A percentile compares a stretch with the other conserved stretches of the same genome.
phyloP scores from a whole-genome alignment of 2,113 vertebrate species.

The Oncorhynchus clarkii region DNA sequence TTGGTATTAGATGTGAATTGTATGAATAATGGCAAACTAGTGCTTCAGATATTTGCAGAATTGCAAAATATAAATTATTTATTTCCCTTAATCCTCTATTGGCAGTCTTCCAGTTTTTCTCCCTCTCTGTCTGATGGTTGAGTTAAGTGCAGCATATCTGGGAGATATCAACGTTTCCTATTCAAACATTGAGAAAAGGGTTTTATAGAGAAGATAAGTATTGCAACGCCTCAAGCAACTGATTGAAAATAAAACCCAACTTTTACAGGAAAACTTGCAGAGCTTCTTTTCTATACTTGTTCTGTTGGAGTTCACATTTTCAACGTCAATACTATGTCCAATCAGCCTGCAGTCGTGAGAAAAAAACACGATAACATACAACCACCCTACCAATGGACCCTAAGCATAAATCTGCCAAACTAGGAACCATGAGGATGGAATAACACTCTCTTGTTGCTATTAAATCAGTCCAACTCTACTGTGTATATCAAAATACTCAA shows the following conservation, averaged over 20 bases:
- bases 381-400: neutral
- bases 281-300: no score
- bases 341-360: neutral
- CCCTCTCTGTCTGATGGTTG: neutral
- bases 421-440: neutral
- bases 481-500: slow-evolving; percentile 1
- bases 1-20: slow-evolving; percentile 60
- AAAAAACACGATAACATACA: neutral
- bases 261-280: no score
- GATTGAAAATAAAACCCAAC: neutral
- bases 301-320: no score
- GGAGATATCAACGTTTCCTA: neutral
- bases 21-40: slow-evolving; percentile 54
- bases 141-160: neutral
- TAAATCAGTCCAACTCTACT: neutral
- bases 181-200: neutral
- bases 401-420: neutral
- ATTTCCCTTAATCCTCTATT: neutral
- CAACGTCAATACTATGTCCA: neutral
- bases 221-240: neutral
- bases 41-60: slow-evolving; percentile 56
- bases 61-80: slow-evolving; percentile 56
- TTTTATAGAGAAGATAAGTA: neutral
- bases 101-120: slow-evolving; percentile 2
- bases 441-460: neutral